Conservation (phyloP, 2,888 invertebrate genomes). For the Dryococelus australis region DNA sequence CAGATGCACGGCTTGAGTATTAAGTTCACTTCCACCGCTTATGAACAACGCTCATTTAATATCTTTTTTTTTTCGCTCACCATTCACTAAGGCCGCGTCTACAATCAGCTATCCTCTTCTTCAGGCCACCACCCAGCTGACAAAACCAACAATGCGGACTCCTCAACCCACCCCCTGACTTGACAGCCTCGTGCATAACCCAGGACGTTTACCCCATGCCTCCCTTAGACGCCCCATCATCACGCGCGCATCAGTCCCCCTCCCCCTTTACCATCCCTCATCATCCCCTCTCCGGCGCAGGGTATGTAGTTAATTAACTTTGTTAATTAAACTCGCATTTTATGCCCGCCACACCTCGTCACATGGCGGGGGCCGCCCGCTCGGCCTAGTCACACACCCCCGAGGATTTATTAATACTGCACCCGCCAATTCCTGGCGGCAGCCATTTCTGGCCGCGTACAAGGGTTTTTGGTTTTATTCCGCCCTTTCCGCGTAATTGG, state of each 20-base stretch:
- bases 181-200: not conserved
- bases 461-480: too few species aligned
- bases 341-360: not conserved
- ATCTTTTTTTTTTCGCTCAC: too few species aligned
- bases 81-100: too few species aligned
- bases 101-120: too few species aligned
- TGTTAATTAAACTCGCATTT: constrained; percentile 16
- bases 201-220: not conserved
- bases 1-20: too few species aligned
- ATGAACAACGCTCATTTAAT: too few species aligned
- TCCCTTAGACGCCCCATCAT: not conserved
- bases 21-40: too few species aligned
- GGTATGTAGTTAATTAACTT: not conserved
- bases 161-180: not conserved
- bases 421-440: not conserved
- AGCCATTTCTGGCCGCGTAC: too few species aligned
- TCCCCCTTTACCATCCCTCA: not conserved
- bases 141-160: not conserved
- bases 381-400: not conserved
- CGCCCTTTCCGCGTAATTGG: too few species aligned
- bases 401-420: not conserved
- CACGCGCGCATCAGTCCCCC: not conserved
- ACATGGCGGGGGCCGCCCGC: too few species aligned
- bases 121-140: too few species aligned
- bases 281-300: too few species aligned